These are phyloP conservation scores for Dicyrtoma fusca DNA, from an alignment of 2,888 invertebrate species.

Conservation along the genomic window DNA sequence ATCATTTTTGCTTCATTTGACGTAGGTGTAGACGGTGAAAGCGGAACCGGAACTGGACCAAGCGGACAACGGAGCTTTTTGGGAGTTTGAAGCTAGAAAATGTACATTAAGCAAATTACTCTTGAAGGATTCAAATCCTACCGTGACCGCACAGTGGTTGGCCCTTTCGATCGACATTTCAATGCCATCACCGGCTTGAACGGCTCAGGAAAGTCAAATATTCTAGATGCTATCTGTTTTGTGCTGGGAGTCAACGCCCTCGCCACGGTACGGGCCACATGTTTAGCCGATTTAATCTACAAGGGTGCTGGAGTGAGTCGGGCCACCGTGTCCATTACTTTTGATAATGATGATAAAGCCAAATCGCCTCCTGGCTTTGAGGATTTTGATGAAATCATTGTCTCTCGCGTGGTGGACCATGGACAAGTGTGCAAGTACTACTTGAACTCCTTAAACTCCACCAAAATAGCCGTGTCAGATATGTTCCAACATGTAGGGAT, in stretches of 20 bases:
- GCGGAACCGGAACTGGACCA: no score
- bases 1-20: no score
- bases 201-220: constrained; percentile 97
- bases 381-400: constrained; percentile 84
- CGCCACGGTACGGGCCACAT: constrained; percentile 84
- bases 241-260: constrained; percentile 93
- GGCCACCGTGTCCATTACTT: constrained; percentile 92
- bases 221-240: constrained; percentile 97
- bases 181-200: constrained; percentile 98
- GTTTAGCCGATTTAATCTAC: constrained; percentile 93
- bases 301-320: constrained; percentile 97
- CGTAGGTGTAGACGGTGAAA: no score
- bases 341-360: constrained; percentile 82
- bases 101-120: constrained; percentile 90
- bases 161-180: constrained; percentile 90
- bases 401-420: constrained; percentile 70
- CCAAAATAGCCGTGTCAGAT: constrained; percentile 87
- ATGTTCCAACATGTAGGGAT: constrained; percentile 95
- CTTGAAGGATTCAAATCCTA: constrained; percentile 99
- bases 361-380: constrained; percentile 92
- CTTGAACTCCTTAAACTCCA: constrained; percentile 48
- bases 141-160: constrained; percentile 86
- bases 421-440: constrained; percentile 51
- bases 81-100: constrained; percentile 62
- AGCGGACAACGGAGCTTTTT: no score